Evolutionary conservation across 2,797 vertebrate genomes (phyloP), one percentile per base, ranked within the genome.

Genomic region (Pelobates cultripes): DNA sequence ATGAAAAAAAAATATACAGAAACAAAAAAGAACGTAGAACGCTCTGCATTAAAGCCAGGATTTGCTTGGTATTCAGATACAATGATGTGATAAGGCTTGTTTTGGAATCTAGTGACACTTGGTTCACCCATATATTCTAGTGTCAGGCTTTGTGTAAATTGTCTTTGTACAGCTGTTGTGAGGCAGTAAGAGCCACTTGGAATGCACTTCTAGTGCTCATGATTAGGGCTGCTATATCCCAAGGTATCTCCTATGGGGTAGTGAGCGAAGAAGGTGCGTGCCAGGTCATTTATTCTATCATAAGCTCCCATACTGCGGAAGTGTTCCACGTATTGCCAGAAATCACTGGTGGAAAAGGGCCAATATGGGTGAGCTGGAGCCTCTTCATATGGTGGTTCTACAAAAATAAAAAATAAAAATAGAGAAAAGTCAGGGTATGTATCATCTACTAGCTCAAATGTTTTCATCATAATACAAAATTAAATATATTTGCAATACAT

Each of bases 271-370:
- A 99, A 97, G 76, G 94, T 87, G 40, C 93, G 93, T 82, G 97
- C 97, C 95, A 98, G 85, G 78, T 97, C 92, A 42, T 96, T 91
- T 5, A 99, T 93, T 68, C 92, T 93, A 80, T 90, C 88, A 84
- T 97, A 97, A 79, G 95, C 97, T 0, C 97, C 96, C 60, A 97
- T 89, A 73, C 90, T 93, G 70, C 90, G 93, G 89, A 99, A 95
- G 89, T 97, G 94, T 2, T 97, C 96, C 14, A 97, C 80, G 0
- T 98, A 98, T 86, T 95, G 93, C 97, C 97, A 98, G 94, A 99
- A 98, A 89, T 99, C 96, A 0, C 88, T 95, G 82, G 96, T 94
- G 43, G 95, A 97, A 87, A 97, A 99, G 0, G 97, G 95, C 97
- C 97, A 99, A 91, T 97, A 98, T 0, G 96, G 97, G 61, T 95